Base-by-base conservation (phyloP, 1,140 invertebrate genomes). In the Neodiprion virginianus region DNA sequence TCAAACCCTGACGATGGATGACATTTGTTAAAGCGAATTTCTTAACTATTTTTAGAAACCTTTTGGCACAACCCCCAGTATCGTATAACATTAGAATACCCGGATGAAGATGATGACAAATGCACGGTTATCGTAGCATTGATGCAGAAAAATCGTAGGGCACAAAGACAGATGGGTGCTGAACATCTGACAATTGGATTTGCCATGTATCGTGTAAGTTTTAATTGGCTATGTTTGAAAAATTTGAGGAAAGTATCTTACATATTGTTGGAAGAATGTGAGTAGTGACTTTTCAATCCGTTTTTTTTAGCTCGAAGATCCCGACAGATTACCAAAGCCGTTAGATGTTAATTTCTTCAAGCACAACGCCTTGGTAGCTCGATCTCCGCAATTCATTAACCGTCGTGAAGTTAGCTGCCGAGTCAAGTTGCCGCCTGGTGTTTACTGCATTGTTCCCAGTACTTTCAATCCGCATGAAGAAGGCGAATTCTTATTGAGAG, bases 1-100 rank as follows among this genome's bases (percentile, higher is more conserved):
- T 73, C 67, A 68, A 40, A 68, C 69, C 9, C 28, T 28, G 28
- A 28, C 5, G 28, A 28, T 28, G 28, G 28, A 28, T 28, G 28
- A 5, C 28, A 28, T 74, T 67, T 4, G 50, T 14, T 47, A 68
- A 66, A 74, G 9, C 49, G 10, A 69, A 69, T 17, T 1, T 71
- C 50, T 69, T 77, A 17, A 47, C 47, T 11, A 75, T 69, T 86
- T 87, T 49, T 80, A 92, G 97, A 98, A 61, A 96, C 97, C 0
- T 99, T 99, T 89, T 95, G 94, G 89, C 93, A 94, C 77, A 99
- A 99, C 90, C 98, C 98, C 1, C 98, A 99, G 85, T 99, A 98
- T 86, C 92, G 94, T 14, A 93, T 99, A 61, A 95, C 94, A 0
- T 85, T 99, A 69, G 93, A 93, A 28, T 95, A 97, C 86, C 93